Percentiles rank a stretch among this genome's conserved stretches.
phyloP scores from a whole-genome alignment of 2,797 vertebrate species.

The Pipistrellus pygmaeus region DNA sequence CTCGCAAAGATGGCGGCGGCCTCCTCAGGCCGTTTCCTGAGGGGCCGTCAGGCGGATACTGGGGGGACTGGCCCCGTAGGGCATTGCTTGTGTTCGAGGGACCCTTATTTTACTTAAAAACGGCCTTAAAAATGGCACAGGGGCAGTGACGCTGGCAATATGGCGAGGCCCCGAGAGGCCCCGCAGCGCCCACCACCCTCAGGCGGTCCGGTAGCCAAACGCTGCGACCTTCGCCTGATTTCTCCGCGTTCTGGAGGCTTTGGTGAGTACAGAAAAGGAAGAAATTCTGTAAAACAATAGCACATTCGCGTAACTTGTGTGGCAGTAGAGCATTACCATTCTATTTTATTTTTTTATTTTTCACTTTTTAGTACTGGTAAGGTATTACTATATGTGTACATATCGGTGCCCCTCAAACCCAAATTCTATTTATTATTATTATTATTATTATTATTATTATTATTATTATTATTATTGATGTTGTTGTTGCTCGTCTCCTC shows the following conservation, averaged over 20 bases:
- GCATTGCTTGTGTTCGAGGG: not conserved
- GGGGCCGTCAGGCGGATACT: rapidly evolving
- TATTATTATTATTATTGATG: no score
- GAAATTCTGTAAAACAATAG: no score
- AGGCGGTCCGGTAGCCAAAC: not conserved
- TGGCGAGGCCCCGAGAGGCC: rapidly evolving
- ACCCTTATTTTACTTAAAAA: not conserved
- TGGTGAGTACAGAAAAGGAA: not conserved
- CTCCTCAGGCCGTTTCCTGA: not conserved
- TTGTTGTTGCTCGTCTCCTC: not conserved
- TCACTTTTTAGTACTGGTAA: no score
- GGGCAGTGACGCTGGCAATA: rapidly evolving
- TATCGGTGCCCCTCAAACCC: no score
- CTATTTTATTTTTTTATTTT: no score
- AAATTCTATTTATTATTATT: no score
- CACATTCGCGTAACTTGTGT: rapidly evolving
- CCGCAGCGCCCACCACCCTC: rapidly evolving
- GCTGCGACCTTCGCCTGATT: rapidly evolving
- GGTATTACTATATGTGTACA: no score
- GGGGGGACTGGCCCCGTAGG: rapidly evolving
- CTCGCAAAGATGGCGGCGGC: rapidly evolving
- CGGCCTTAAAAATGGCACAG: no score
- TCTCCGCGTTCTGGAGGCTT: not conserved
- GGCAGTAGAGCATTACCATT: no score
- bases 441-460: no score